Evolutionary conservation across 2,113 vertebrate species (phyloP).

Genomic region (Tiliqua scincoides): DNA sequence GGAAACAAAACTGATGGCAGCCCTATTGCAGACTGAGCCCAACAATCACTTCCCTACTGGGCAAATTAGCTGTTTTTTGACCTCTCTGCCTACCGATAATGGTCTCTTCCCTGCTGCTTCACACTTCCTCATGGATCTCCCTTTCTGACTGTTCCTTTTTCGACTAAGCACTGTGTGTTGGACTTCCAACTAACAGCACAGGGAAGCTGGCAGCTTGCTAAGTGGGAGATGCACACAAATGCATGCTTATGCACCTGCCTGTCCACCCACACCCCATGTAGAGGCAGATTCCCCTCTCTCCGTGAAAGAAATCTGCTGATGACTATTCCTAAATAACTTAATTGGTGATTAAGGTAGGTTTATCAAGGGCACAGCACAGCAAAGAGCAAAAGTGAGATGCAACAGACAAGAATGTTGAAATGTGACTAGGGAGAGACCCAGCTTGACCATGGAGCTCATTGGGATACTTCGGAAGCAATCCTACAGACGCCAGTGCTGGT

Average conservation of each 20-base stretch:
- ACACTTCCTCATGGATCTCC: neutral
- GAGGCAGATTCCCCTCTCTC: neutral
- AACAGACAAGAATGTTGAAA: neutral
- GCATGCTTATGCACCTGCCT: too few relatives aligned
- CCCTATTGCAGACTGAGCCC: neutral
- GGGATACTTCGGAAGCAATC: neutral
- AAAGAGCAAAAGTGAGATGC: neutral
- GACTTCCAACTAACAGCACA: neutral
- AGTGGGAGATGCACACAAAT: neutral
- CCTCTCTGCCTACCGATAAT: neutral
- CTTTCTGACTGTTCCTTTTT: slow-evolving; percentile 5
- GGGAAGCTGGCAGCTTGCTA: neutral
- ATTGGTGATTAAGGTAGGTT: neutral
- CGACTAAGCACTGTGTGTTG: neutral
- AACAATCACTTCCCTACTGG: neutral
- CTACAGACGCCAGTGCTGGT: too few relatives aligned
- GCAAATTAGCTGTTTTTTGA: slow-evolving; percentile 9
- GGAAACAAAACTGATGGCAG: neutral
- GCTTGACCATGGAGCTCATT: neutral
- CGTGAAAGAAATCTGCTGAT: neutral
- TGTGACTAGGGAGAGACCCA: neutral
- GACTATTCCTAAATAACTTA: neutral
- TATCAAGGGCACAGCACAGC: neutral
- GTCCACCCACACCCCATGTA: neutral
- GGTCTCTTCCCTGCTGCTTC: neutral